Evolutionary conservation across 1,140 invertebrate species (phyloP).

Genomic region (Drosophila erecta): DNA sequence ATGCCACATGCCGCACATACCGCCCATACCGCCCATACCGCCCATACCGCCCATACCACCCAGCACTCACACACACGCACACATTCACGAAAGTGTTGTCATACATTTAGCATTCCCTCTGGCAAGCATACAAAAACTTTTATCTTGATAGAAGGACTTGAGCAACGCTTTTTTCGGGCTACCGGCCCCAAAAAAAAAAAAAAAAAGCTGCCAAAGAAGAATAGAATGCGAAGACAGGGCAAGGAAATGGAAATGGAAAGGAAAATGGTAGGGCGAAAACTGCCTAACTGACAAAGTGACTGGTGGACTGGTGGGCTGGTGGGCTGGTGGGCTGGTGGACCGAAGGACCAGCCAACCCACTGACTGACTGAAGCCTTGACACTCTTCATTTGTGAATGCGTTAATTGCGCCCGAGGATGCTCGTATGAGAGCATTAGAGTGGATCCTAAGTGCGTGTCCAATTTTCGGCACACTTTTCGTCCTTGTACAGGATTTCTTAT

Average conservation of each 20-base stretch:
- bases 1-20: conserved; percentile 18
- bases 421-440: conserved; percentile 25
- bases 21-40: conserved; percentile 17
- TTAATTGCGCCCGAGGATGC: conserved; percentile 70
- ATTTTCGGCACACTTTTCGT: background rate
- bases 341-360: conserved; percentile 29
- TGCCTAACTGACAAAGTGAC: conserved; percentile 46
- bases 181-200: background rate
- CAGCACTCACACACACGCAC: background rate
- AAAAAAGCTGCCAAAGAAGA: conserved; percentile 15
- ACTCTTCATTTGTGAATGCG: conserved; percentile 83
- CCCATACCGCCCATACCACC: conserved; percentile 14
- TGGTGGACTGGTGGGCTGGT: conserved; percentile 48
- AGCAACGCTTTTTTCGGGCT: conserved; percentile 37
- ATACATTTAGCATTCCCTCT: conserved; percentile 57
- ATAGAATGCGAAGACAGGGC: conserved; percentile 16
- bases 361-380: conserved; percentile 70
- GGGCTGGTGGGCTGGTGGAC: conserved; percentile 4
- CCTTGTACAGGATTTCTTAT: no score
- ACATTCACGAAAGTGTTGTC: conserved; percentile 38
- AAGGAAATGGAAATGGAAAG: conserved; percentile 22
- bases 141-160: conserved; percentile 59
- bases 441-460: background rate
- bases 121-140: conserved; percentile 47
- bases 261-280: conserved; percentile 14